Evolutionary conservation across 2,888 invertebrate species (phyloP), one percentile per base, ranked within the genome.

Genomic region (Smittia aterrima): DNA sequence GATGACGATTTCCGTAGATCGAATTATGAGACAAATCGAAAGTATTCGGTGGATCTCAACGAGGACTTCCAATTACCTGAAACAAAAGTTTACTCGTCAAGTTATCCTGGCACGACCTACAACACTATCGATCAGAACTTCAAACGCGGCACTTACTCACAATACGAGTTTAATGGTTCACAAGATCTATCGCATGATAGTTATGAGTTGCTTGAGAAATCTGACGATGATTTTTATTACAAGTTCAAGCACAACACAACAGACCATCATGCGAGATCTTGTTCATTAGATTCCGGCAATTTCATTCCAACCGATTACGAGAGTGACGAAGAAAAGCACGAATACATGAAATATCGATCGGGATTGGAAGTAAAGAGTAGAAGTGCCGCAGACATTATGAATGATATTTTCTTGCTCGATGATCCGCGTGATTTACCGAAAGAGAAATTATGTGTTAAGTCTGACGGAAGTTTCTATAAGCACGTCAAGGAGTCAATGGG

Each of bases 171-270:
- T 66, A 85, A 86, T 75, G 90, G 88, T 77, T 93, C 93, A 9
- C 93, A 93, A 81, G 93, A 94, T 83, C 84, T 93, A 32, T 92
- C 93, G 38, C 93, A 94, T 81, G 94, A 94, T 81, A 93, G 93
- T 79, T 94, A 94, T 81, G 94, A 94, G 81, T 83, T 94, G 24
- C 84, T 93, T 76, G 93, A 93, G 81, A 90, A 91, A 79, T 90
- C 90, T 75, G 88, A 88, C 78, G 90, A 88, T 79, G 87, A 87
- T 79, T 47, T 74, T 24, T 74, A 66, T 66, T 74, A 66, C 24
- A 74, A 74, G 64, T 66, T 74, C 24, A 74, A 66, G 25, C 25
- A 47, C n/a, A 80, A 58, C 75, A 80, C 68, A 77, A 53, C 53
- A 9, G 81, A 82, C 76, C 83, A 82, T 71, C 85, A 85, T 78